Evolutionary conservation across 2,888 invertebrate genomes (phyloP).

Genomic region (Drosophila fungiperda): DNA sequence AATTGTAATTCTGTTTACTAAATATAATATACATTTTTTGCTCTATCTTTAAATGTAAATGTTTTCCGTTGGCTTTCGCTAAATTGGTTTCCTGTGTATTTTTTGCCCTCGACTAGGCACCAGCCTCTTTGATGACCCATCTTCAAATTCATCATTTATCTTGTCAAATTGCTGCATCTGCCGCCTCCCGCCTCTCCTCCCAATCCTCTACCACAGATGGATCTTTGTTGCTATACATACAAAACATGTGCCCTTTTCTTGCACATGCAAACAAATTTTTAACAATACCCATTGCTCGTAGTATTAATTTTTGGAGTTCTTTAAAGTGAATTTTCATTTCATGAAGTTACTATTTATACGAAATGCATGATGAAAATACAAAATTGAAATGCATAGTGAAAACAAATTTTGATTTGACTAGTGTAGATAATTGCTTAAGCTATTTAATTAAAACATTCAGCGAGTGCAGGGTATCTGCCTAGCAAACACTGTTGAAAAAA

Average conservation of each 20-base stretch:
- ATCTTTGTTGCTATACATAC: constrained; percentile 26
- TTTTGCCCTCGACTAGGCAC: constrained; percentile 33
- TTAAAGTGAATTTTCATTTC: background rate
- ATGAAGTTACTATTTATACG: background rate
- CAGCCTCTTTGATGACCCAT: constrained; percentile 23
- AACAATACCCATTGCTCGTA: background rate
- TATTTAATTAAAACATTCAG: background rate
- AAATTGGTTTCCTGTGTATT: constrained; percentile 19
- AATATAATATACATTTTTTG: background rate
- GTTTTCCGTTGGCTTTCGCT: background rate
- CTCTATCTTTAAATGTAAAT: background rate
- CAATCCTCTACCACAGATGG: constrained; percentile 13
- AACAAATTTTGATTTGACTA: background rate
- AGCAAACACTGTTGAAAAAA: background rate
- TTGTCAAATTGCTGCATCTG: constrained; percentile 25
- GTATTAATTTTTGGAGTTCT: background rate
- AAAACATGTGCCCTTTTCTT: constrained; percentile 11
- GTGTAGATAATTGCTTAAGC: background rate
- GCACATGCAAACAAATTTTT: background rate
- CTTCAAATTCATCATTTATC: constrained; percentile 64
- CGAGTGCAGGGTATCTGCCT: constrained; percentile 8
- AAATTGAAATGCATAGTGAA: background rate
- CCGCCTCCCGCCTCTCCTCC: constrained; percentile 2
- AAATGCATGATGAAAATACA: background rate
- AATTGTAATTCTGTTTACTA: background rate